These are phyloP conservation scores for Ophion slaviceki DNA, from an alignment of 2,888 invertebrate genomes.

Conservation along the genomic window DNA sequence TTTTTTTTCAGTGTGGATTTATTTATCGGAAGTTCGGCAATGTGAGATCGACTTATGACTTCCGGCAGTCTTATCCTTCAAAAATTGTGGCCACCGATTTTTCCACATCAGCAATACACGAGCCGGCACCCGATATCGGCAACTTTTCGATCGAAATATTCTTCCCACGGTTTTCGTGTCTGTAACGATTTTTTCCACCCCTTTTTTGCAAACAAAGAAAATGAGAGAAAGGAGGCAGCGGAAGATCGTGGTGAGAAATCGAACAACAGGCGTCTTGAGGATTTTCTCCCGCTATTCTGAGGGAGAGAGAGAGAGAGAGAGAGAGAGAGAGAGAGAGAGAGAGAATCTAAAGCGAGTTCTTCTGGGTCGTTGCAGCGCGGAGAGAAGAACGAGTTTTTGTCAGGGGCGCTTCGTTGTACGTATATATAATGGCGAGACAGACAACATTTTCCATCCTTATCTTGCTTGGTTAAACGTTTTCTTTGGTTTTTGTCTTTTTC, in stretches of 20 bases:
- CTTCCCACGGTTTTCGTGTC: constrained; percentile 1
- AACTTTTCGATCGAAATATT: background rate
- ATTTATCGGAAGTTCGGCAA: background rate
- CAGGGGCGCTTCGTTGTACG: constrained; percentile 53
- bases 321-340: background rate
- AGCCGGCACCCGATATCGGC: no score
- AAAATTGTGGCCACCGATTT: background rate
- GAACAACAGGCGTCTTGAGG: constrained; percentile 45
- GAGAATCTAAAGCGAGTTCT: constrained; percentile 39
- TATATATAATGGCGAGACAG: constrained; percentile 18
- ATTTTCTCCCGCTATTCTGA: constrained; percentile 29
- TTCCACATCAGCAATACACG: no score
- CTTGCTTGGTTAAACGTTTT: background rate
- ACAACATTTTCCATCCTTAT: constrained; percentile 34
- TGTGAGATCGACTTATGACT: background rate
- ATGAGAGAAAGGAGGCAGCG: constrained; percentile 5
- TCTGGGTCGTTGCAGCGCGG: constrained; percentile 20
- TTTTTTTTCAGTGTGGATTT: no score
- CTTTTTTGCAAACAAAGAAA: background rate
- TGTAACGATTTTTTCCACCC: background rate
- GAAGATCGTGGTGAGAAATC: constrained; percentile 49
- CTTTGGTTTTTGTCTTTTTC: background rate
- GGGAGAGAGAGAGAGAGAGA: background rate
- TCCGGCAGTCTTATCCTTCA: background rate
- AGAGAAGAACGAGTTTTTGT: constrained; percentile 61